Conservation (phyloP, 1,140 invertebrate genomes). For the Dufourea novaeangliae region DNA sequence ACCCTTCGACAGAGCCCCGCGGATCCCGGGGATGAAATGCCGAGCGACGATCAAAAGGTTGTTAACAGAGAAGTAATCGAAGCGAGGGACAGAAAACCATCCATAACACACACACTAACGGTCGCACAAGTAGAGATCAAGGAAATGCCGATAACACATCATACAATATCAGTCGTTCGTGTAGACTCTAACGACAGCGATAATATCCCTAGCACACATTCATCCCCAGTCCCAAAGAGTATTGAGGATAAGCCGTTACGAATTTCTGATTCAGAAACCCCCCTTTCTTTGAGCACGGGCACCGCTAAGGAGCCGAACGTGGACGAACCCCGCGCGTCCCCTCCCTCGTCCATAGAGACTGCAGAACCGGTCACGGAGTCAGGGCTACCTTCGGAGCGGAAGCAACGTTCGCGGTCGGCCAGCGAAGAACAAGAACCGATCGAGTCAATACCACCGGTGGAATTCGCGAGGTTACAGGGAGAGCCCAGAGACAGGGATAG, state of each 20-base stretch:
- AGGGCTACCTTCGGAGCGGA: constrained; percentile 21
- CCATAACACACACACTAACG: constrained; percentile 31
- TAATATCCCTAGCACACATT: constrained; percentile 21
- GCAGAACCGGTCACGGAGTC: constrained; percentile 12
- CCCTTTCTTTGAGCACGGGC: constrained; percentile 47
- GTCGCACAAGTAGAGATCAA: constrained; percentile 34
- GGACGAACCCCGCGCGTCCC: constrained; percentile 46
- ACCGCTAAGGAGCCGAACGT: constrained; percentile 18
- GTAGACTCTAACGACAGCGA: constrained; percentile 41
- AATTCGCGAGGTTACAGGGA: constrained; percentile 15
- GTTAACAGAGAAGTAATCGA: constrained; percentile 54
- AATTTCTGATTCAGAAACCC: constrained; percentile 60
- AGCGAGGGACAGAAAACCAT: constrained; percentile 22
- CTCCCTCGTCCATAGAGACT: constrained; percentile 15
- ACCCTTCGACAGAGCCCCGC: neutral
- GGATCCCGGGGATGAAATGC: constrained; percentile 20
- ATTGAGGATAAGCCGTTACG: constrained; percentile 57
- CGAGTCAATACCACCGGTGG: constrained; percentile 14
- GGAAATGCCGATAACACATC: constrained; percentile 30
- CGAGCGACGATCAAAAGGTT: constrained; percentile 57
- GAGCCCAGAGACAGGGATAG: constrained; percentile 28
- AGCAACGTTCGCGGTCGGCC: neutral
- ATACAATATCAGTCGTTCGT: constrained; percentile 34
- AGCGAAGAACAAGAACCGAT: constrained; percentile 1
- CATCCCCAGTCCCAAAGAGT: constrained; percentile 4